A percentile compares a stretch with the other conserved stretches of the same genome.
Evolutionary conservation across 2,113 vertebrate genomes (phyloP).

Genomic region (Etia nguti): DNA sequence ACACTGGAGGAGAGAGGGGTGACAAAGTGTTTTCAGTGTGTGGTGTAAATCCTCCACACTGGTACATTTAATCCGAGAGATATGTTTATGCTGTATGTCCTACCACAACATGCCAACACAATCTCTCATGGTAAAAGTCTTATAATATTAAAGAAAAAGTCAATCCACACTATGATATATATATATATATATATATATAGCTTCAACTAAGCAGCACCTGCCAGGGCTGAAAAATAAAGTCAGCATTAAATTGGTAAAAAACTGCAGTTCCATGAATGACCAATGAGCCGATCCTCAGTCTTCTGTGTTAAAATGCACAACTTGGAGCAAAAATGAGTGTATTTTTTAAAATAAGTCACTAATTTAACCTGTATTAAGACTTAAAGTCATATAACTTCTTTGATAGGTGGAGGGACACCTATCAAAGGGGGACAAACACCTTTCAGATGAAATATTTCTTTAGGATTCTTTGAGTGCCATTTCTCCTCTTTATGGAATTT

Average conservation of each 20-base stretch:
- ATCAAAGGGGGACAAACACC: neutral
- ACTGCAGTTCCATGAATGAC: neutral
- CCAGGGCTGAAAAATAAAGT: neutral
- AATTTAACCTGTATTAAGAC: neutral
- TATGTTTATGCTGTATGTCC: neutral
- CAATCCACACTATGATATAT: rapidly evolving
- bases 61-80: neutral
- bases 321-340: neutral
- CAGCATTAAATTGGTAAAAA: neutral
- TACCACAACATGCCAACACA: neutral
- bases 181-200: no score
- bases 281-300: neutral
- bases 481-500: neutral
- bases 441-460: neutral
- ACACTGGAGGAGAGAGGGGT: neutral
- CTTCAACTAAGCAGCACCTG: neutral
- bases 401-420: rapidly evolving
- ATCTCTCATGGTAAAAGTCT: neutral
- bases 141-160: neutral
- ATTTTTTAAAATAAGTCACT: rapidly evolving
- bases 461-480: neutral
- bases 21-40: neutral
- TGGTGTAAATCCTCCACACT: neutral
- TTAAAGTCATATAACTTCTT: neutral
- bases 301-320: neutral